Conservation (phyloP, 2,888 invertebrate species). For the Dexiosoma caninum region DNA sequence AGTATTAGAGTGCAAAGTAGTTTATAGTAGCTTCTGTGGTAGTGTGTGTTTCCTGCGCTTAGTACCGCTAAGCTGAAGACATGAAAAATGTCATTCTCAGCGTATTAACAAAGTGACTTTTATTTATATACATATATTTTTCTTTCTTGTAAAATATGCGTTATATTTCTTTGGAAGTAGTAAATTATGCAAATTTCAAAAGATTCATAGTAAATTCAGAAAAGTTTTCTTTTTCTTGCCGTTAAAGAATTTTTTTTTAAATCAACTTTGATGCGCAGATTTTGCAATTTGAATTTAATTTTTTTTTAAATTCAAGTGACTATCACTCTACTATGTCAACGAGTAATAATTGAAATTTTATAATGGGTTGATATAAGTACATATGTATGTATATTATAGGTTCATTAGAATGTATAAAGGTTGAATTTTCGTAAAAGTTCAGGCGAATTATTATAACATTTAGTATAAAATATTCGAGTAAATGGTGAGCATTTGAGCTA, state of each 20-base stretch:
- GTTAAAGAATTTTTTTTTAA: neutral
- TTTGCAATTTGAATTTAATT: neutral
- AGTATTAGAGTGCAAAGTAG: neutral
- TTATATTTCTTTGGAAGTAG: neutral
- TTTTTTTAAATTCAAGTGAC: neutral
- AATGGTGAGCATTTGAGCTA: too few species aligned
- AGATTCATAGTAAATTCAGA: slow-evolving; percentile 4
- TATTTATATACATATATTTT: neutral
- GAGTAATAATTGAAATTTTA: too few species aligned
- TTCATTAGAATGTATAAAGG: too few species aligned
- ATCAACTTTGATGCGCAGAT: neutral
- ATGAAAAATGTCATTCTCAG: slow-evolving; percentile 59
- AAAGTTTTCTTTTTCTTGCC: neutral
- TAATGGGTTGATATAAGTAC: too few species aligned
- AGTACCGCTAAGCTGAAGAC: slow-evolving; percentile 51
- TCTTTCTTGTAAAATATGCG: neutral
- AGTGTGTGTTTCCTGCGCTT: slow-evolving; percentile 4
- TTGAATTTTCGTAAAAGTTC: too few species aligned
- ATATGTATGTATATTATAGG: too few species aligned
- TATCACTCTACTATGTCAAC: too few species aligned
- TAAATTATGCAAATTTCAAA: slow-evolving; percentile 40
- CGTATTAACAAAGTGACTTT: slow-evolving; percentile 31
- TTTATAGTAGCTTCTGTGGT: slow-evolving; percentile 2
- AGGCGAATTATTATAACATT: too few species aligned
- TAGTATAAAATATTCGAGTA: too few species aligned